phyloP scores from a whole-genome alignment of 2,888 invertebrate species.

The Xylota segnis region DNA sequence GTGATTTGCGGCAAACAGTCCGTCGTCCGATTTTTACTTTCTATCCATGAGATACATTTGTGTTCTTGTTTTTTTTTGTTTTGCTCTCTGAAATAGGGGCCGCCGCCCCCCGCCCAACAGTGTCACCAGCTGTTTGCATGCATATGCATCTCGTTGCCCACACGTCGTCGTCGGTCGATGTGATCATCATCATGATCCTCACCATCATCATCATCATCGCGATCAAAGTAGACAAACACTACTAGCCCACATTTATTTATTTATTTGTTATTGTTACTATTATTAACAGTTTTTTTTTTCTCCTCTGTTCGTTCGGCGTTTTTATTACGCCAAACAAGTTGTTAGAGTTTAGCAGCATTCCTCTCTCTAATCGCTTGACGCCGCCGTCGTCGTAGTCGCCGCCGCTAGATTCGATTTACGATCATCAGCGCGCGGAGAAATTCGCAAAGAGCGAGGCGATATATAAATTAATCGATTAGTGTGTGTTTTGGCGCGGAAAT shows the following conservation, averaged over 20 bases:
- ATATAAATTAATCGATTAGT: slow-evolving; percentile 71
- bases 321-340: slow-evolving; percentile 43
- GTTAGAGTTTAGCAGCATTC: slow-evolving; percentile 23
- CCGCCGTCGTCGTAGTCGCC: slow-evolving; percentile 14
- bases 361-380: slow-evolving; percentile 55
- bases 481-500: slow-evolving; percentile 67
- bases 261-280: slow-evolving; percentile 58
- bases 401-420: slow-evolving; percentile 53
- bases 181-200: background rate
- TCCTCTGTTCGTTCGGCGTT: background rate
- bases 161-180: no score
- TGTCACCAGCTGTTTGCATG: slow-evolving; percentile 50
- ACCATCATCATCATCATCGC: background rate
- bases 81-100: slow-evolving; percentile 21
- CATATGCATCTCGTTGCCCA: slow-evolving; percentile 11
- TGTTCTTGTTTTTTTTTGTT: no score
- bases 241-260: slow-evolving; percentile 57
- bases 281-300: slow-evolving; percentile 22
- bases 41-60: slow-evolving; percentile 42
- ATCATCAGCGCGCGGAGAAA: slow-evolving; percentile 45
- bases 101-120: slow-evolving; percentile 36
- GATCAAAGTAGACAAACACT: slow-evolving; percentile 4
- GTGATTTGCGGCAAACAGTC: slow-evolving; percentile 63
- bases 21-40: slow-evolving; percentile 36
- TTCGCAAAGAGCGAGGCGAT: slow-evolving; percentile 59